A percentile compares a stretch with the other conserved stretches of the same genome.
These are phyloP conservation scores for Dinomys branickii DNA, from an alignment of 2,113 vertebrate species.

Conservation along the genomic window DNA sequence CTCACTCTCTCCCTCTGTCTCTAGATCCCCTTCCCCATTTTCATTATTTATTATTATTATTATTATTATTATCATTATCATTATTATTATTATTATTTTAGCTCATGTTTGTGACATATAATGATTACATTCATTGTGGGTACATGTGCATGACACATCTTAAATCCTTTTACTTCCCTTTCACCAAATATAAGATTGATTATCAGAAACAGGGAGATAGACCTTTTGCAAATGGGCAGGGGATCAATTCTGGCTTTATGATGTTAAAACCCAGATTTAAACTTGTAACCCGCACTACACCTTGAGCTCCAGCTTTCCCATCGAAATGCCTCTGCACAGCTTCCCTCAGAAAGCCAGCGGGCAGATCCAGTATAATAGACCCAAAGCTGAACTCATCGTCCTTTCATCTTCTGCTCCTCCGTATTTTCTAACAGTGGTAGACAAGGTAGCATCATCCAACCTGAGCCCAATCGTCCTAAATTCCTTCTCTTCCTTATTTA, in stretches of 20 bases:
- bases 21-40: neutral
- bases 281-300: too few species aligned
- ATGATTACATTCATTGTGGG: neutral
- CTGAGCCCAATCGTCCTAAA: neutral
- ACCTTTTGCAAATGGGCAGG: neutral
- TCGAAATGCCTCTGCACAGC: neutral
- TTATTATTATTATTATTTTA: neutral
- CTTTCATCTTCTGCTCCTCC: neutral
- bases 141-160: neutral
- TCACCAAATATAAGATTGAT: neutral
- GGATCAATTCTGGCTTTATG: neutral
- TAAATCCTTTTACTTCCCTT: neutral
- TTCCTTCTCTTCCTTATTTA: neutral
- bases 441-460: neutral
- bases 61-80: neutral
- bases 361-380: neutral
- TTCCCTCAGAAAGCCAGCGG: neutral
- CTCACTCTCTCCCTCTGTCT: neutral
- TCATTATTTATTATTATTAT: neutral
- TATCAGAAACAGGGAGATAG: neutral
- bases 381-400: neutral
- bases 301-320: neutral
- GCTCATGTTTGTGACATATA: neutral
- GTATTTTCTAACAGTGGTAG: neutral
- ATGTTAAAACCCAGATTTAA: neutral